These are phyloP conservation scores for Scaptomyza parva DNA, from an alignment of 2,888 invertebrate genomes.

Conservation along the genomic window DNA sequence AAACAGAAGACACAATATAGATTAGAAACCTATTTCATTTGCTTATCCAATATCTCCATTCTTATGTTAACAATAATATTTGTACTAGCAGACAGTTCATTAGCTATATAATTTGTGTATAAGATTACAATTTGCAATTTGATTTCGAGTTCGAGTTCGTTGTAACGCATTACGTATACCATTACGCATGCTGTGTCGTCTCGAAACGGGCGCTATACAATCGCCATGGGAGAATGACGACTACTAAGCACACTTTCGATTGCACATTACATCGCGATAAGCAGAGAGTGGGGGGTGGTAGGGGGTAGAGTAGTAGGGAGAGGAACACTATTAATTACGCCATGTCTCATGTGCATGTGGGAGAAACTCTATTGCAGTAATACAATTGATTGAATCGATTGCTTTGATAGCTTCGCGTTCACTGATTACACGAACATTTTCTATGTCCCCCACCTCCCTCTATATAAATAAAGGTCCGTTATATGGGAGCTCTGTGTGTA, in stretches of 20 bases:
- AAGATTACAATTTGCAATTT: slow-evolving; percentile 18
- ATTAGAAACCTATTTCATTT: too few relatives aligned
- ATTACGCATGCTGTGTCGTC: slow-evolving; percentile 28
- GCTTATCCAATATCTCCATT: background rate
- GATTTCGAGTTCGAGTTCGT: slow-evolving; percentile 1
- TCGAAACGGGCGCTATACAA: slow-evolving; percentile 13
- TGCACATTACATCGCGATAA: slow-evolving; percentile 10
- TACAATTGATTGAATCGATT: slow-evolving; percentile 45
- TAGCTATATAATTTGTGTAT: background rate
- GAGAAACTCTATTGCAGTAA: slow-evolving; percentile 17
- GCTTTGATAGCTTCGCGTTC: slow-evolving; percentile 28
- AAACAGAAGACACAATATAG: too few relatives aligned
- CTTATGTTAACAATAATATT: background rate
- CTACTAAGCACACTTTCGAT: slow-evolving; percentile 35
- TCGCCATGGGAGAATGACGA: slow-evolving; percentile 43
- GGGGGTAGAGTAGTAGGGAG: background rate
- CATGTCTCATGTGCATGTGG: slow-evolving; percentile 14
- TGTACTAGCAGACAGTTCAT: background rate
- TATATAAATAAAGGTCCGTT: slow-evolving; percentile 13
- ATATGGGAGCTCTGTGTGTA: background rate
- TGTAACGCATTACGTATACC: slow-evolving; percentile 50
- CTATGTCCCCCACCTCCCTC: too few relatives aligned
- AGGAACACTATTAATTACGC: slow-evolving; percentile 42
- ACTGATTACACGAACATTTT: slow-evolving; percentile 37
- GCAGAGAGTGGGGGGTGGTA: background rate